Base-by-base conservation (phyloP, 2,797 vertebrate genomes). In the Sebastes steindachneri region DNA sequence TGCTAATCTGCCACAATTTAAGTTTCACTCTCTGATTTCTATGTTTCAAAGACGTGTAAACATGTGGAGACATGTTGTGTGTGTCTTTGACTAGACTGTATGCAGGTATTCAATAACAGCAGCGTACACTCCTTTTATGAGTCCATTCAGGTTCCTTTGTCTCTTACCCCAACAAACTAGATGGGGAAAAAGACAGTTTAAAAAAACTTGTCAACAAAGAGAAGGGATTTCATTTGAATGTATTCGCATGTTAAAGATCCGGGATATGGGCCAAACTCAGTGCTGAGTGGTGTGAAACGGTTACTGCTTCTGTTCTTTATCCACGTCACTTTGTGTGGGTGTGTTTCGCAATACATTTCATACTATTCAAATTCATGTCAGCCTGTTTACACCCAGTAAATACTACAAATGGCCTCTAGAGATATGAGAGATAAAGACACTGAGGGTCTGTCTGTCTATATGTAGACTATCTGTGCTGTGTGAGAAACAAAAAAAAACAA, bases 231-330 rank as follows among this genome's bases (percentile, higher is more conserved):
- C 1, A n/a, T 57, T 33, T 66, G 29, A 63, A 51, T 51, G 9
- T 37, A 15, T 77, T 41, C 53, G 1, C 15, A 48, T 48, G 45
- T 48, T 48, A 23, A 77, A 55, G 9, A 1, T 12, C 23, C 66
- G 33, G 57, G 23, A 54, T 45, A 28, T 15, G 14, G 6, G 28
- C 2, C 7, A 9, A 33, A 26, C 3, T 15, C 41, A 23, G 31
- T 60, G 37, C 48, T 73, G 63, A 68, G 23, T 55, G 4, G 9
- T 62, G 80, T 79, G 73, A 88, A 89, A 88, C 71, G 14, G 11
- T 29, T 33, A 74, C 55, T 31, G 3, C 17, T 41, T 68, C 10
- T 31, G n/a, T 53, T 21, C 11, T 59, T 45, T 33, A 48, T 66
- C 35, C 41, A 29, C 29, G 54, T 67, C 66, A 7, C 66, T 65